Evolutionary conservation across 2,113 vertebrate species (phyloP).

Genomic region (Chlorocebus sabaeus): DNA sequence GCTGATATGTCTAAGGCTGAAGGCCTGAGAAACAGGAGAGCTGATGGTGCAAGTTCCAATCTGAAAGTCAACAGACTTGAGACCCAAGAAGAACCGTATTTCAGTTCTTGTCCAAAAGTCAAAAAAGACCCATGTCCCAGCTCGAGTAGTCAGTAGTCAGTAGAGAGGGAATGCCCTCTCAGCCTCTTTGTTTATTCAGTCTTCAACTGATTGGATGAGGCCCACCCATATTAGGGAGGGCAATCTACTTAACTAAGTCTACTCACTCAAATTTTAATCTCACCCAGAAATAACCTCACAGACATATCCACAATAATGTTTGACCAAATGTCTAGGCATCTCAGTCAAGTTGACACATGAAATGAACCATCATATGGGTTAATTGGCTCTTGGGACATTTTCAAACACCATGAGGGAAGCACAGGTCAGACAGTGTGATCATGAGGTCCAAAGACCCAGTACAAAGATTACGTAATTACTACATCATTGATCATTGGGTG

Average conservation of each 20-base stretch:
- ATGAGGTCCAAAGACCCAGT: not conserved
- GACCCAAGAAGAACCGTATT: not conserved
- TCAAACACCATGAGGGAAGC: not conserved
- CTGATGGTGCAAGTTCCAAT: not conserved
- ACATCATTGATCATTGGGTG: not conserved
- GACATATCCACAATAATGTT: not conserved
- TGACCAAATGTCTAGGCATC: not conserved
- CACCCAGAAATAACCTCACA: not conserved
- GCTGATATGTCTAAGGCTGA: not conserved
- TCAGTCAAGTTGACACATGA: not conserved
- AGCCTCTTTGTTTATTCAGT: not conserved
- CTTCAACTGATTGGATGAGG: not conserved
- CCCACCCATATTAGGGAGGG: not conserved
- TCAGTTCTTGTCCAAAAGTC: not conserved
- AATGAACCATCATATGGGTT: not conserved
- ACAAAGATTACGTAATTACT: not conserved
- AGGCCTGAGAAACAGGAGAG: not conserved
- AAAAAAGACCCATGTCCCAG: not conserved
- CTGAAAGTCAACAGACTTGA: not conserved
- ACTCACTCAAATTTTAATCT: not conserved
- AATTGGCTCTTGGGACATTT: not conserved
- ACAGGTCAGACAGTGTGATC: not conserved
- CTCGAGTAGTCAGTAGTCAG: not conserved
- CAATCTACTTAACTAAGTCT: not conserved
- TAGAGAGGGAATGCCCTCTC: not conserved